Conservation (phyloP, 2,113 vertebrate genomes). For the Ictalurus punctatus region DNA sequence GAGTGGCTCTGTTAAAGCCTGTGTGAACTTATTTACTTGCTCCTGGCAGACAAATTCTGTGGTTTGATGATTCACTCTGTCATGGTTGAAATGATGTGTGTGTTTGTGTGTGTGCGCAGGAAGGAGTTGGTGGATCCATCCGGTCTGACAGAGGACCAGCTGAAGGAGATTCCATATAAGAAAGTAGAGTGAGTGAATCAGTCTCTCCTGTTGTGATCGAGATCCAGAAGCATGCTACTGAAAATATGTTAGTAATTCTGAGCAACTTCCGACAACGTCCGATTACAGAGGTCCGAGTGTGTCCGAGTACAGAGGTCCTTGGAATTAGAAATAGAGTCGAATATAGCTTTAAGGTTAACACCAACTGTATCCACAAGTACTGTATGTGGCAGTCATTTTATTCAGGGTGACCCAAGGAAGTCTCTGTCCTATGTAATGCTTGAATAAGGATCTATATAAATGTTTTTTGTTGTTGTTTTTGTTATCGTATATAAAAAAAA, state of each 20-base stretch:
- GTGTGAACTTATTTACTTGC: neutral
- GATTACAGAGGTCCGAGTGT: neutral
- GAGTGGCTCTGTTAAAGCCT: neutral
- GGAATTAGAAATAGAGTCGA: neutral
- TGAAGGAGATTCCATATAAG: constrained; percentile 90
- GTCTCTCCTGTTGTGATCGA: neutral
- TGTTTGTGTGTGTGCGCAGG: constrained; percentile 59
- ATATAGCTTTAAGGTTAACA: neutral
- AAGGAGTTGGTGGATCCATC: constrained; percentile 86
- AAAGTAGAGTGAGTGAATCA: constrained; percentile 83
- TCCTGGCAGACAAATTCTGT: neutral
- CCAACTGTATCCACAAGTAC: neutral
- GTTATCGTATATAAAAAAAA: neutral
- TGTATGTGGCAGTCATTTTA: neutral
- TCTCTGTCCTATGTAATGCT: neutral
- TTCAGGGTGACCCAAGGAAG: neutral
- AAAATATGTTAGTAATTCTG: neutral
- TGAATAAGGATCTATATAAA: neutral
- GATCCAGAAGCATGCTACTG: neutral
- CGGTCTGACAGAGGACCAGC: constrained; percentile 83
- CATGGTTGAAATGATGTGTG: neutral
- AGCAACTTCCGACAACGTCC: neutral
- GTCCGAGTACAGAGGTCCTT: neutral
- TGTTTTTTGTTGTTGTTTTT: neutral
- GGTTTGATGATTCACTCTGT: neutral